Base-by-base conservation (phyloP, 2,797 vertebrate species). In the Odontamblyopus lacepedii region DNA sequence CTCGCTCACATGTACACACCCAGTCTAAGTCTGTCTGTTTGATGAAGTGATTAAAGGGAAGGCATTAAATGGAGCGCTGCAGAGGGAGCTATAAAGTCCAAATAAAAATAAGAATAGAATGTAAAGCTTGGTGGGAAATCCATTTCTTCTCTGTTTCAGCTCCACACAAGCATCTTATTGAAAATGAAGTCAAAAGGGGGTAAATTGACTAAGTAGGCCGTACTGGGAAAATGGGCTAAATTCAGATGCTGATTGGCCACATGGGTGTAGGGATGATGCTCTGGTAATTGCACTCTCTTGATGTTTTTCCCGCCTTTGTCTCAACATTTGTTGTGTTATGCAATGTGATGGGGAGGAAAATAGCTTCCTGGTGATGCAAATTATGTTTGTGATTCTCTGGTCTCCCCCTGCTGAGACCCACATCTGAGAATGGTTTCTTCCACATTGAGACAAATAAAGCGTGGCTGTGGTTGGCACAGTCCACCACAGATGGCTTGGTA, bases 161-260 rank as follows among this genome's bases (percentile, higher is more conserved):
- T 18, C 62, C 63, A 73, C 51, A 59, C 13, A 78, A 32, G 73
- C 75, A 76, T 60, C 69, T 87, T 79, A 88, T 53, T 85, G 79
- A 85, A 78, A n/a, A 69, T 78, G 71, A 70, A 87, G 85, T 89
- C 87, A 91, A 91, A 88, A 83, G 82, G 85, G 87, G 91, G 87
- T 83, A 87, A 89, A 90, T 81, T 86, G 84, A 84, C 73, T 81
- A 91, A 91, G 85, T 88, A 87, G 85, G 87, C 80, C 23, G 16
- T 67, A 79, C 82, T 76, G 85, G 51, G 83, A 83, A 88, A 87
- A 89, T 76, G 66, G 73, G 85, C 79, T 68, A 59, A 85, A 87
- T 81, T 84, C 74, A 75, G 70, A 73, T 76, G 82, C 67, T 81
- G 85, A 89, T 89, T 84, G 83, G 87, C 83, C 88, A 83, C 86